Percentiles rank a stretch among this genome's conserved stretches.
phyloP scores from a whole-genome alignment of 2,113 vertebrate species.

The Indicator maculatus region DNA sequence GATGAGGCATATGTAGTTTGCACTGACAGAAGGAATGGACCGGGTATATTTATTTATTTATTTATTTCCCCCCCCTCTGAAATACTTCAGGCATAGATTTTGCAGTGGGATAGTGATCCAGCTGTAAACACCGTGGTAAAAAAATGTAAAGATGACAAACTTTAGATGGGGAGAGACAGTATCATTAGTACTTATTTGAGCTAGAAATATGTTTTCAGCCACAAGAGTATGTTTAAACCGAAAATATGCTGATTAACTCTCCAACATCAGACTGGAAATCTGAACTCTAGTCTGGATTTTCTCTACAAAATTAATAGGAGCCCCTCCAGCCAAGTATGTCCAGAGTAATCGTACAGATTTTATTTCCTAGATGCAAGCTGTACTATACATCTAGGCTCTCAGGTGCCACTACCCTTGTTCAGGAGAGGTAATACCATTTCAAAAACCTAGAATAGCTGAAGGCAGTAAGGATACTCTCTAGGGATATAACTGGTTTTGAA shows the following conservation, averaged over 20 bases:
- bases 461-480: not conserved
- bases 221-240: not conserved
- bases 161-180: not conserved
- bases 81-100: not conserved
- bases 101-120: not conserved
- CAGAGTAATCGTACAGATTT: not conserved
- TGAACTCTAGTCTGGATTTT: not conserved
- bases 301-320: not conserved
- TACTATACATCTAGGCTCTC: not conserved
- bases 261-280: not conserved
- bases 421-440: not conserved
- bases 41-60: not conserved
- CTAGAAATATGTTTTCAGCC: not conserved
- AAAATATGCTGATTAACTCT: not conserved
- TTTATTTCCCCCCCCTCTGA: not conserved
- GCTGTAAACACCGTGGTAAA: not conserved
- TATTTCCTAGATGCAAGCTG: not conserved
- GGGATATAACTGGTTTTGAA: not conserved
- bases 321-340: not conserved
- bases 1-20: not conserved
- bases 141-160: not conserved
- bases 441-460: not conserved
- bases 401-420: fast-evolving
- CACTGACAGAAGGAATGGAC: not conserved
- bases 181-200: not conserved